Evolutionary conservation across 2,888 invertebrate genomes (phyloP), one percentile per base, ranked within the genome.

Genomic region (Netelia melanura): DNA sequence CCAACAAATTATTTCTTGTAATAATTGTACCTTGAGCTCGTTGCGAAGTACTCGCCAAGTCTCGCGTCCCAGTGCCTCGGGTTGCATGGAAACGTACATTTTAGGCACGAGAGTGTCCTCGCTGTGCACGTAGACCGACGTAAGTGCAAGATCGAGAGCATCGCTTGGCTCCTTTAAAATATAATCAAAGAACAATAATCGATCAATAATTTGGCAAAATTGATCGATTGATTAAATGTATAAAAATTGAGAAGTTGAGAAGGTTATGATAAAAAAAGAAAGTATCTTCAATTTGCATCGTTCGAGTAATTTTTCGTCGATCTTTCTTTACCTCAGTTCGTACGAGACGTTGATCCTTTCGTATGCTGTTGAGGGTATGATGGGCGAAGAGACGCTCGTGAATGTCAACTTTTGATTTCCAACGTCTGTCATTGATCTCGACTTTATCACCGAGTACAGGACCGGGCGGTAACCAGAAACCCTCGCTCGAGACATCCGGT

Each of bases 1-100:
- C 17, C 10, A 6, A 17, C 14, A 43, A 17, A 21, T 44, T 58
- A 48, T 23, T 62, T 68, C 72, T 67, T 62, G 62, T 77, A 64
- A 65, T 62, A 62, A 76, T 62, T 48, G n/a, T 87, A 93, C 93
- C 90, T 91, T 90, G 48, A 92, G 88, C 87, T 91, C 83, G 78
- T 97, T 97, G 71, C 96, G 94, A 10, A 97, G 92, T 44, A 96
- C 94, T 10, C 97, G 95, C 95, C 97, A 97, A 0, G 96, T 96
- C 44, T 95, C 94, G 52, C 94, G 94, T 3, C 96, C 96, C 62
- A 95, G 91, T 0, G 97, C 96, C 91, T 97, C 97, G 0, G 95
- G 95, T 91, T 97, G 97, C 83, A 97, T 91, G 86, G 95, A 94
- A 0, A 95, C 92, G 89, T 97, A 92, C 72, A 78, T 79, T 86